Evolutionary conservation across 2,888 invertebrate genomes (phyloP).

Genomic region (Pristionchus entomophagus): DNA sequence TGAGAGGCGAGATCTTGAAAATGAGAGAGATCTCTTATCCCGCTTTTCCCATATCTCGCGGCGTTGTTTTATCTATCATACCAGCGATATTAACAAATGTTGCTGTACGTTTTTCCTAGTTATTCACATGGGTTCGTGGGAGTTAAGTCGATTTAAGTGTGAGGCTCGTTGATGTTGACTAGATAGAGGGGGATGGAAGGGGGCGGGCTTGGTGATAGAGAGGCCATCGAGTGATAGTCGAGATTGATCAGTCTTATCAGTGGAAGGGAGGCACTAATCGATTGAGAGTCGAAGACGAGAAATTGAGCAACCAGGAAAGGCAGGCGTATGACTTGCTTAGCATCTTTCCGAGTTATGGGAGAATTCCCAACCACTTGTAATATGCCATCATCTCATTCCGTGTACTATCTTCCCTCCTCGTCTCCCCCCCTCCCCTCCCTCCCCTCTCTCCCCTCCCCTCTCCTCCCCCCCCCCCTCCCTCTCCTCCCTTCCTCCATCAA

Average conservation of each 20-base stretch:
- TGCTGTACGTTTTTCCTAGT: neutral
- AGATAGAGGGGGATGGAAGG: conserved; percentile 45
- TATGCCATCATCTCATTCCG: conserved; percentile 16
- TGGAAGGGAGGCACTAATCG: conserved; percentile 20
- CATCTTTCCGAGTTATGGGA: neutral
- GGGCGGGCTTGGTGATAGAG: conserved; percentile 12
- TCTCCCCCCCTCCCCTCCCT: neutral
- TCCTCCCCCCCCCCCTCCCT: neutral
- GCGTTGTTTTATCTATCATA: neutral
- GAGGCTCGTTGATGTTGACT: conserved; percentile 19
- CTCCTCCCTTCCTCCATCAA: neutral
- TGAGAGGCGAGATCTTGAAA: neutral
- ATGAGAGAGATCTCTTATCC: conserved; percentile 2
- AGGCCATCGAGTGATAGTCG: neutral
- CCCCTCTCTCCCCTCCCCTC: no score
- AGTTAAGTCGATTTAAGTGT: neutral
- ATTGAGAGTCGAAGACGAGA: conserved; percentile 6
- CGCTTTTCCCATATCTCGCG: neutral
- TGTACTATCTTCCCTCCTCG: neutral
- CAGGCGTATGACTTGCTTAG: conserved; percentile 42
- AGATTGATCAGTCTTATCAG: conserved; percentile 42
- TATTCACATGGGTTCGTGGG: neutral
- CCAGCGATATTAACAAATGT: neutral
- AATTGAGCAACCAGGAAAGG: conserved; percentile 45
- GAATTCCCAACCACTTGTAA: conserved; percentile 32